Conservation (phyloP, 2,888 invertebrate species). For the Agrotis segetum region DNA sequence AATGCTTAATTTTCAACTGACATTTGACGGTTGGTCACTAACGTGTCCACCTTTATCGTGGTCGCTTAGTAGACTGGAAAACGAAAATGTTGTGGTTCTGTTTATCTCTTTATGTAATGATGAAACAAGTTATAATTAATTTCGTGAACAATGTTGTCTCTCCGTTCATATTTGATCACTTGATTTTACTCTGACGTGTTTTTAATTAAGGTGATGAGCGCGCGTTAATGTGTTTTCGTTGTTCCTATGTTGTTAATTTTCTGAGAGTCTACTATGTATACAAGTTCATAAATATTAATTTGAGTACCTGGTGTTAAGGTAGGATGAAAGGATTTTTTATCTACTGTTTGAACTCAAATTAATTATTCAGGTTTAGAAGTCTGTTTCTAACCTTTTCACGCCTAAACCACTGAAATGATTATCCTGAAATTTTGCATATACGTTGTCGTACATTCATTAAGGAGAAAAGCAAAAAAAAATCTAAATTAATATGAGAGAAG, state of each 20-base stretch:
- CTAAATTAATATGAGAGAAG: too few relatives aligned
- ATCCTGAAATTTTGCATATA: too few relatives aligned
- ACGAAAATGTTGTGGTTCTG: conserved; percentile 48
- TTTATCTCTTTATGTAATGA: conserved; percentile 48
- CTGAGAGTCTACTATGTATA: conserved; percentile 36
- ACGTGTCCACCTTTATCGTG: too few relatives aligned
- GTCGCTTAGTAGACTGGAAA: too few relatives aligned
- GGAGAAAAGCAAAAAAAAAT: too few relatives aligned
- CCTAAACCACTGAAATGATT: too few relatives aligned
- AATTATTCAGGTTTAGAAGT: conserved; percentile 4
- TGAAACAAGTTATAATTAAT: conserved; percentile 64
- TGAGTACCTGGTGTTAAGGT: conserved; percentile 20
- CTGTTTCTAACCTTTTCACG: too few relatives aligned
- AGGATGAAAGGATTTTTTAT: conserved; percentile 20
- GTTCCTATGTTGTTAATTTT: conserved; percentile 40
- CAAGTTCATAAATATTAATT: conserved; percentile 53
- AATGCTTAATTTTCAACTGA: too few relatives aligned
- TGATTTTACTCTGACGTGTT: conserved; percentile 51
- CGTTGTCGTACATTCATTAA: too few relatives aligned
- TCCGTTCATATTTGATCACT: conserved; percentile 58
- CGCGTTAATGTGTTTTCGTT: conserved; percentile 34
- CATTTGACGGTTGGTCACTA: too few relatives aligned
- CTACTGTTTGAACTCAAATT: conserved; percentile 7
- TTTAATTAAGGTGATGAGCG: conserved; percentile 55
- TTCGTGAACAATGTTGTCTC: conserved; percentile 40